Conservation (phyloP, 2,113 vertebrate species). For the Megalops atlanticus region DNA sequence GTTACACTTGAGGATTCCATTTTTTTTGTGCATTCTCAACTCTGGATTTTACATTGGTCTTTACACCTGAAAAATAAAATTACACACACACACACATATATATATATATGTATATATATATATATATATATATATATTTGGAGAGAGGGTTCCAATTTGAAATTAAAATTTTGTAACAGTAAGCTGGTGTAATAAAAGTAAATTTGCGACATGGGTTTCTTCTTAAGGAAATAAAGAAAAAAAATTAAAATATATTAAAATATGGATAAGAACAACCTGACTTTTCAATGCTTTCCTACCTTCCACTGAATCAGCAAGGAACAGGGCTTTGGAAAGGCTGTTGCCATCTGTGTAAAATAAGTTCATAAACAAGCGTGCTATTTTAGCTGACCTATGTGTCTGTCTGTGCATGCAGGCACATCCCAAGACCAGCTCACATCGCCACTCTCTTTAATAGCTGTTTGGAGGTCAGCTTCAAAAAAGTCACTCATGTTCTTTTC, state of each 20-base stretch:
- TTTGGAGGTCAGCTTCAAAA: conserved; percentile 19
- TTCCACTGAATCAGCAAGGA: conserved; percentile 33
- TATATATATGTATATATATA: neutral
- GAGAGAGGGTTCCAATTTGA: neutral
- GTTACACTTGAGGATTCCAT: too few species aligned
- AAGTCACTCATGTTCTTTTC: neutral
- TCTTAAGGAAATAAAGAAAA: neutral
- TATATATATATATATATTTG: neutral
- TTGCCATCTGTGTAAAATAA: conserved; percentile 15
- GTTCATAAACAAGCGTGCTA: too few species aligned
- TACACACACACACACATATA: neutral
- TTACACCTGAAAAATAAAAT: neutral
- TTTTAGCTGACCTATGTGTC: neutral
- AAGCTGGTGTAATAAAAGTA: neutral
- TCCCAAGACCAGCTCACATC: conserved; percentile 41
- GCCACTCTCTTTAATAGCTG: conserved; percentile 4
- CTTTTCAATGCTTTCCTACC: conserved; percentile 55
- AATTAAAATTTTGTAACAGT: neutral
- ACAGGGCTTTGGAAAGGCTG: conserved; percentile 8
- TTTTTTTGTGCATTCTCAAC: too few species aligned
- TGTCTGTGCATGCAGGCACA: conserved; percentile 23
- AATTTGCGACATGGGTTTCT: neutral
- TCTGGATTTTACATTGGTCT: neutral
- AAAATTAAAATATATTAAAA: conserved; percentile 13
- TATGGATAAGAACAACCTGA: conserved; percentile 39